A percentile compares a stretch with the other conserved stretches of the same genome.
phyloP scores from a whole-genome alignment of 1,140 invertebrate species.

The Vanessa tameamea region DNA sequence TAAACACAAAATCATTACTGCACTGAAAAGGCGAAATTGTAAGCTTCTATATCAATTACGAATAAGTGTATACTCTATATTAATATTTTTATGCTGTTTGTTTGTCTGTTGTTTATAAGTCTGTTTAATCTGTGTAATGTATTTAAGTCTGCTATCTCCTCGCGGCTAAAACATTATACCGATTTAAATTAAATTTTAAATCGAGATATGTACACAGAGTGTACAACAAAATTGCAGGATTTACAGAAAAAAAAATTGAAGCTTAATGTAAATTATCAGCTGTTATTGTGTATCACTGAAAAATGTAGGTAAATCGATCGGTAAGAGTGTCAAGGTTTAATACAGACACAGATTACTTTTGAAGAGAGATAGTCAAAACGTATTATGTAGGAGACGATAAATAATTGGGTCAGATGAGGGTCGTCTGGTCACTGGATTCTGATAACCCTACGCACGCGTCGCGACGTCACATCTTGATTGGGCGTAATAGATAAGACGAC shows the following conservation, averaged over 20 bases:
- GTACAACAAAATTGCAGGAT: no score
- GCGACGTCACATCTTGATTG: constrained; percentile 56
- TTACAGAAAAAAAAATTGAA: no score
- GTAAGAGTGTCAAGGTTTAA: constrained; percentile 48
- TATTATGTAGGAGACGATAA: constrained; percentile 51
- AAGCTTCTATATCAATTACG: neutral
- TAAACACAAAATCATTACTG: constrained; percentile 26
- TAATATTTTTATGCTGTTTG: no score
- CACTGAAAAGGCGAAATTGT: neutral
- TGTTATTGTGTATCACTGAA: neutral
- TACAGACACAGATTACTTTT: constrained; percentile 39
- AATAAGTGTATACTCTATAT: no score
- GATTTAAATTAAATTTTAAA: no score
- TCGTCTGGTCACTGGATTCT: constrained; percentile 57
- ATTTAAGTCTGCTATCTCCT: no score
- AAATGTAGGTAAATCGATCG: neutral
- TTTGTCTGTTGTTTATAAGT: no score
- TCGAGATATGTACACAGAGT: no score
- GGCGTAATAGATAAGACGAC: constrained; percentile 17
- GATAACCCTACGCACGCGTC: constrained; percentile 65
- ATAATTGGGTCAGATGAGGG: constrained; percentile 66
- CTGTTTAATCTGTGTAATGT: no score
- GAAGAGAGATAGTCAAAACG: constrained; percentile 50
- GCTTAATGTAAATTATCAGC: no score
- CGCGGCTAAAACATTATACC: no score